Conservation (phyloP, 2,113 vertebrate genomes). For the Cephalopterus ornatus region DNA sequence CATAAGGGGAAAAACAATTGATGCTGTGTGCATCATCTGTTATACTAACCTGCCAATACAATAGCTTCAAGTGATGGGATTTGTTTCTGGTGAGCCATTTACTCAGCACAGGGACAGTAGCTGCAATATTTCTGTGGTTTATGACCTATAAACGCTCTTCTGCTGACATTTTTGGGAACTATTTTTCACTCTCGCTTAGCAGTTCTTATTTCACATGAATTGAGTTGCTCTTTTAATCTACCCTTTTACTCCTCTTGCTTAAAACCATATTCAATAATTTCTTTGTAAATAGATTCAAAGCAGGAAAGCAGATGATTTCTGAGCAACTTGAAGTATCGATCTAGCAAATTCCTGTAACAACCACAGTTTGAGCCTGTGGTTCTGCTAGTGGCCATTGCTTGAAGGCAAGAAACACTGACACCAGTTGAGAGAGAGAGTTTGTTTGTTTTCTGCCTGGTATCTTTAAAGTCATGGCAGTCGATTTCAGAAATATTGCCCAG, state of each 20-base stretch:
- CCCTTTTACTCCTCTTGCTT: neutral
- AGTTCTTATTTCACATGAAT: neutral
- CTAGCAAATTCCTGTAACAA: neutral
- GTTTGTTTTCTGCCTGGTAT: neutral
- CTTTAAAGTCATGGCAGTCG: neutral
- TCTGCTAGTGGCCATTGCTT: neutral
- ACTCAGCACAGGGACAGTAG: neutral
- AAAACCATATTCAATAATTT: neutral
- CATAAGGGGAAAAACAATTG: neutral
- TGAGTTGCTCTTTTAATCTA: neutral
- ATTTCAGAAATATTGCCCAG: neutral
- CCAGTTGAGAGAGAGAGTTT: neutral
- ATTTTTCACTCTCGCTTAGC: neutral
- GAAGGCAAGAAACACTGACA: neutral
- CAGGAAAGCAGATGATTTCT: neutral
- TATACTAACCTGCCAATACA: neutral
- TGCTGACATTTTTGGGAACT: neutral
- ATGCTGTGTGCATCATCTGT: neutral
- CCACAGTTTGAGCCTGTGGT: neutral
- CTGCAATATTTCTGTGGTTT: slow-evolving; percentile 1
- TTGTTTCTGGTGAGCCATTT: slow-evolving; percentile 1
- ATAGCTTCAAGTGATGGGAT: neutral
- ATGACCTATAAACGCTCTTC: neutral
- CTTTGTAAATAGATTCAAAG: slow-evolving; percentile 7
- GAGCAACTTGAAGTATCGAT: neutral